phyloP scores from a whole-genome alignment of 2,888 invertebrate genomes.

The Vandiemenella viatica region DNA sequence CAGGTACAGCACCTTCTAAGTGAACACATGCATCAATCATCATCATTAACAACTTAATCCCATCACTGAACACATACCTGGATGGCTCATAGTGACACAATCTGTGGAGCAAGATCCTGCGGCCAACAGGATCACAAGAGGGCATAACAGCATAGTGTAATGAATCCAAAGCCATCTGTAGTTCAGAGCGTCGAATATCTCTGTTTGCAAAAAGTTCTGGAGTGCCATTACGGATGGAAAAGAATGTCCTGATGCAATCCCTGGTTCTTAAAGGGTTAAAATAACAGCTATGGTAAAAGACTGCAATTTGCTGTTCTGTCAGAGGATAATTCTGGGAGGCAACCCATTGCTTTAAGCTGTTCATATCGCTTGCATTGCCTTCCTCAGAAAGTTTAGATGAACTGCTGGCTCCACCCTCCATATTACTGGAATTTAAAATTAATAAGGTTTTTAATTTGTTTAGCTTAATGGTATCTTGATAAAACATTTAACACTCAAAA shows the following conservation, averaged over 20 bases:
- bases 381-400: too few species aligned
- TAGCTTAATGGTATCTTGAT: too few species aligned
- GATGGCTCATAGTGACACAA: conserved; percentile 39
- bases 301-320: neutral
- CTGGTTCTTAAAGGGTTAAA: neutral
- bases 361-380: neutral
- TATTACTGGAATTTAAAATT: neutral
- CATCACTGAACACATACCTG: conserved; percentile 41
- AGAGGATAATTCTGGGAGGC: neutral
- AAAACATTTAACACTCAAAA: too few species aligned
- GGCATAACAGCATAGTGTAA: neutral
- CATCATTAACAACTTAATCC: conserved; percentile 36
- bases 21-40: conserved; percentile 28
- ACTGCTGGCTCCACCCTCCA: neutral
- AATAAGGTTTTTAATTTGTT: too few species aligned
- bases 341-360: neutral
- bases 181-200: neutral
- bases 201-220: neutral
- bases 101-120: conserved; percentile 44
- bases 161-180: neutral
- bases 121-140: conserved; percentile 36
- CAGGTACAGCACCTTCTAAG: conserved; percentile 24
- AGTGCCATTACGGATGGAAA: neutral
- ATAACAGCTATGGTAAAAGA: neutral
- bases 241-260: neutral